Evolutionary conservation across 2,888 invertebrate genomes (phyloP), one percentile per base, ranked within the genome.

Genomic region (Globia sparganii): DNA sequence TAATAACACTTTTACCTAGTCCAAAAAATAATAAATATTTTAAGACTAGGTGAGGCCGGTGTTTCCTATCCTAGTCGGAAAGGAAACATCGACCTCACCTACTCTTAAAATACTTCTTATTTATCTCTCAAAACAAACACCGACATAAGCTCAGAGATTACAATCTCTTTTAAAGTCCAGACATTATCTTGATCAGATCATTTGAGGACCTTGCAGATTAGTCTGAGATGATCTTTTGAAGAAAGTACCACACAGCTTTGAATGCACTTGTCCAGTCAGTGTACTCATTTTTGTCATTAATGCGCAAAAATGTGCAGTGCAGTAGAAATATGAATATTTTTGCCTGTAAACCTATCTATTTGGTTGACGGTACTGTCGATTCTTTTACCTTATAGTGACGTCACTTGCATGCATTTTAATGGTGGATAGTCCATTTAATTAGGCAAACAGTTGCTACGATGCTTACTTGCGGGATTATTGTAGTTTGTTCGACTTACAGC

Each of bases 351-450:
- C 9, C 53, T 34, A 43, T 43, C 43, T 56, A 2, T 31, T 73
- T 56, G 15, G 5, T 43, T 72, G 58, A 4, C 46, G 73, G 72
- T 77, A 74, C 76, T 70, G 78, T 86, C 66, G 82, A 84, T 79
- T 81, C 81, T 76, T 74, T 84, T 88, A 84, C 76, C 84, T 85
- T 87, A 85, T 81, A 75, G 71, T 83, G 86, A 86, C 77, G 79
- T 78, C 75, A 84, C 77, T 80, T 86, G 84, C 86, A 80, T 82
- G 83, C 83, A 86, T 84, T 86, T 81, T 83, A 86, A 88, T 80
- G 83, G 80, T 68, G 65, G 79, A 59, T 77, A 81, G 82, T 83
- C 84, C 75, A 84, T 87, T 86, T 88, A 86, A 86, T 89, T 87
- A 86, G 78, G 75, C 67, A 74, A 78, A 75, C 78, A 75, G 78